phyloP scores from a whole-genome alignment of 2,888 invertebrate species.

The Diadegma fenestrale region DNA sequence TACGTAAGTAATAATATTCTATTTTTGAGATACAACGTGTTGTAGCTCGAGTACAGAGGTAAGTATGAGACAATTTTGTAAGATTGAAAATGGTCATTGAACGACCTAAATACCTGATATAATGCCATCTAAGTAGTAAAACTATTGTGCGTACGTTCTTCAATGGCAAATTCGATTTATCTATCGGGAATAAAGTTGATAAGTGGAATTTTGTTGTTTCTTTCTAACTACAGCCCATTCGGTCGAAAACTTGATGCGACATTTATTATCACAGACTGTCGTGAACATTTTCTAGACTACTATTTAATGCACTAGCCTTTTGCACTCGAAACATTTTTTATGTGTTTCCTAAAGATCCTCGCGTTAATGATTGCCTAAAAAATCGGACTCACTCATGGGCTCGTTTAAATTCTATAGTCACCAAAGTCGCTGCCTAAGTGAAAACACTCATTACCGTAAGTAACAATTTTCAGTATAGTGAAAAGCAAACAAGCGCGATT shows the following conservation, averaged over 20 bases:
- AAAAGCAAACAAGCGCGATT: not conserved
- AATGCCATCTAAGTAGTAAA: conserved; percentile 23
- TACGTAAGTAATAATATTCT: conserved; percentile 62
- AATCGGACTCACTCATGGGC: conserved; percentile 23
- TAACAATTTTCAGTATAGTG: not conserved
- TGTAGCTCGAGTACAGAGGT: conserved; percentile 72
- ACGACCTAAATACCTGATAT: conserved; percentile 25
- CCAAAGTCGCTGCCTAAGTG: not conserved
- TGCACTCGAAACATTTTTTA: conserved; percentile 15
- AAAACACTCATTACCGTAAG: not conserved
- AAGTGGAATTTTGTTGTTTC: not conserved
- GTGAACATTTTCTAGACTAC: not conserved
- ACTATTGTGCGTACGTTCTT: conserved; percentile 44
- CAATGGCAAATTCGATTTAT: conserved; percentile 13
- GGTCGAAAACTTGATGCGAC: conserved; percentile 15
- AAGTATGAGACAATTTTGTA: conserved; percentile 69
- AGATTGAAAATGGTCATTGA: conserved; percentile 41
- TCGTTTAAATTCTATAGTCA: not conserved
- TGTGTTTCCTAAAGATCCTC: not conserved
- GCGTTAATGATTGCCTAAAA: conserved; percentile 10
- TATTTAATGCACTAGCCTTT: conserved; percentile 55
- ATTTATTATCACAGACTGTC: conserved; percentile 52
- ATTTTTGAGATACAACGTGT: conserved; percentile 31
- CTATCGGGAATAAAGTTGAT: conserved; percentile 38
- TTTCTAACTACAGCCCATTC: conserved; percentile 26